phyloP scores from a whole-genome alignment of 1,140 invertebrate genomes.

The Ooceraea biroi region DNA sequence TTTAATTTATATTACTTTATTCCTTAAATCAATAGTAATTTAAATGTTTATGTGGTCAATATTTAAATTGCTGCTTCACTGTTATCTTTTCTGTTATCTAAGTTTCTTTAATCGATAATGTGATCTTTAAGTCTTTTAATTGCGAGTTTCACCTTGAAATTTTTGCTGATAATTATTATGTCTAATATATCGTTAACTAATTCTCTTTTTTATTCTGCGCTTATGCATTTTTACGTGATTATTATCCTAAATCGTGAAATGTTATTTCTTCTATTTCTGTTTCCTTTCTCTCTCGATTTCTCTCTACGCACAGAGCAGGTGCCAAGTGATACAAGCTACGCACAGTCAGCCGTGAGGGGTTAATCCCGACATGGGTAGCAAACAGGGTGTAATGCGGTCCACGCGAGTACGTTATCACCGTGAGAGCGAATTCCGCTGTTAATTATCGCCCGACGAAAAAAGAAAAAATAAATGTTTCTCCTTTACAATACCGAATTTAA shows the following conservation, averaged over 20 bases:
- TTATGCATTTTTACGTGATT: constrained; percentile 3
- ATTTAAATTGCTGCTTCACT: not conserved
- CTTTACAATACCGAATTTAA: not conserved
- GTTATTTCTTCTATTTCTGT: not conserved
- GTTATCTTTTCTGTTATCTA: not conserved
- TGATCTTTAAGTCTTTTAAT: not conserved
- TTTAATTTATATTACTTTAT: not conserved
- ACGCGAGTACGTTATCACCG: constrained; percentile 29
- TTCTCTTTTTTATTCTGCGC: not conserved
- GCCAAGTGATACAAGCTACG: constrained; percentile 30
- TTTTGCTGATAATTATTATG: not conserved
- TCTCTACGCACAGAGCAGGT: not conserved
- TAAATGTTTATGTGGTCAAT: not conserved
- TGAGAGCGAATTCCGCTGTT: constrained; percentile 42
- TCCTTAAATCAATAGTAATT: not conserved
- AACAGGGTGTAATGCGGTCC: not conserved
- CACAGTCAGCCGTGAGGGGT: constrained; percentile 34
- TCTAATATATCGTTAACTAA: not conserved
- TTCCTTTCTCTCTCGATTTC: not conserved
- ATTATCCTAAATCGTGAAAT: too few relatives aligned
- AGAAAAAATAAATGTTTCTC: constrained; percentile 3
- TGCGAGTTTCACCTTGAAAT: not conserved
- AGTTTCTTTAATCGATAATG: not conserved
- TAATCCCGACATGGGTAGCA: constrained; percentile 31
- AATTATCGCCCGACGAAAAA: constrained; percentile 32